phyloP scores from a whole-genome alignment of 1,140 invertebrate genomes.

The Episyrphus balteatus region DNA sequence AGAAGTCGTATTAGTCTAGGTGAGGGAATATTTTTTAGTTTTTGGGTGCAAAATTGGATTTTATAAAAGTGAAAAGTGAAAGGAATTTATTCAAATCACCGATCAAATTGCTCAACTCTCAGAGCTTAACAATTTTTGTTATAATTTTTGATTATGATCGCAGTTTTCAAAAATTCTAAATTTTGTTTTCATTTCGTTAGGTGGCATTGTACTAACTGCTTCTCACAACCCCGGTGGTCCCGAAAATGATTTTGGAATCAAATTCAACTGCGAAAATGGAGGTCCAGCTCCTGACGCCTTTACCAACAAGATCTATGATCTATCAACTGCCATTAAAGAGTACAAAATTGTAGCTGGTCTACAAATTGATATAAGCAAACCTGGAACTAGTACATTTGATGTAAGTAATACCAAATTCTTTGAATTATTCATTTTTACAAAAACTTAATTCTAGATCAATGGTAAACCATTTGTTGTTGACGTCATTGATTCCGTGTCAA shows the following conservation, averaged over 20 bases:
- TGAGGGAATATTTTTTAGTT: too few species aligned
- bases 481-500: conserved; percentile 82
- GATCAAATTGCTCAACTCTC: too few species aligned
- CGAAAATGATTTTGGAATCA: conserved; percentile 96
- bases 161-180: too few species aligned
- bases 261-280: conserved; percentile 95
- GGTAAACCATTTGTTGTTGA: conserved; percentile 72
- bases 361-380: conserved; percentile 60
- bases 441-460: conserved; percentile 28
- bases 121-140: too few species aligned
- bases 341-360: conserved; percentile 74
- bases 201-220: conserved; percentile 95
- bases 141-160: too few species aligned
- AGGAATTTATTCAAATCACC: too few species aligned
- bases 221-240: conserved; percentile 98
- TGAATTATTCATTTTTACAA: too few species aligned
- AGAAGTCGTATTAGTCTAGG: too few species aligned
- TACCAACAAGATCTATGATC: conserved; percentile 80
- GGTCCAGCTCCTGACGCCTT: conserved; percentile 88
- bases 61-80: too few species aligned
- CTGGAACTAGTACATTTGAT: conserved; percentile 48
- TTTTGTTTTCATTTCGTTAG: conserved; percentile 30
- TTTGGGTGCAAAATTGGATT: too few species aligned
- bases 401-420: too few species aligned
- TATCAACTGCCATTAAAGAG: conserved; percentile 64